Evolutionary conservation across 2,797 vertebrate genomes (phyloP).

Genomic region (Jordanella pulchra): DNA sequence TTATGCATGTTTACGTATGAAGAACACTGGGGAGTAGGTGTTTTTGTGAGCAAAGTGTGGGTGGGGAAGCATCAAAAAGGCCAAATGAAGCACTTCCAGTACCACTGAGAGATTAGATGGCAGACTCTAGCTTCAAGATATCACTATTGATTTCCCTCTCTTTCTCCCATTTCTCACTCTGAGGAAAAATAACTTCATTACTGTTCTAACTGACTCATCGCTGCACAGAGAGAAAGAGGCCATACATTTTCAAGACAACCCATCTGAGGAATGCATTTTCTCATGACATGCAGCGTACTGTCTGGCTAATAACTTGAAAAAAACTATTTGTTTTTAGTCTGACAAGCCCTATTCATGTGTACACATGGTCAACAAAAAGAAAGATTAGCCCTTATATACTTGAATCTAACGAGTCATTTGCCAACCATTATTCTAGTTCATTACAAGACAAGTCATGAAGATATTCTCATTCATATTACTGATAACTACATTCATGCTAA

Average conservation of each 20-base stretch:
- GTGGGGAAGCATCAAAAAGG: slow-evolving; percentile 75
- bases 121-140: slow-evolving; percentile 78
- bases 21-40: slow-evolving; percentile 67
- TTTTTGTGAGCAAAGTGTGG: slow-evolving; percentile 71
- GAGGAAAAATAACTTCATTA: slow-evolving; percentile 84
- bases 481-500: slow-evolving; percentile 8
- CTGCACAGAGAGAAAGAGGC: slow-evolving; percentile 65
- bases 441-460: slow-evolving; percentile 10
- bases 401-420: slow-evolving; percentile 7
- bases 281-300: slow-evolving; percentile 50
- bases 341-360: slow-evolving; percentile 10
- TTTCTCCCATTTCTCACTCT: slow-evolving; percentile 78
- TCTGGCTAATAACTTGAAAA: slow-evolving; percentile 52
- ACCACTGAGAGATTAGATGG: slow-evolving; percentile 79
- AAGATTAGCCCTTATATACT: slow-evolving; percentile 12
- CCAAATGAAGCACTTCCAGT: slow-evolving; percentile 84
- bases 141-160: slow-evolving; percentile 82
- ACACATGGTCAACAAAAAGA: slow-evolving; percentile 17
- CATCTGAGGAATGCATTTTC: slow-evolving; percentile 71
- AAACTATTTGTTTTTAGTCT: slow-evolving; percentile 47
- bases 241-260: slow-evolving; percentile 77
- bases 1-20: slow-evolving; percentile 72
- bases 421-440: slow-evolving; percentile 11
- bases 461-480: slow-evolving; percentile 4
- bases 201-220: slow-evolving; percentile 77